These are phyloP conservation scores for Patagioenas fasciata DNA, from an alignment of 2,113 vertebrate genomes.

Conservation along the genomic window DNA sequence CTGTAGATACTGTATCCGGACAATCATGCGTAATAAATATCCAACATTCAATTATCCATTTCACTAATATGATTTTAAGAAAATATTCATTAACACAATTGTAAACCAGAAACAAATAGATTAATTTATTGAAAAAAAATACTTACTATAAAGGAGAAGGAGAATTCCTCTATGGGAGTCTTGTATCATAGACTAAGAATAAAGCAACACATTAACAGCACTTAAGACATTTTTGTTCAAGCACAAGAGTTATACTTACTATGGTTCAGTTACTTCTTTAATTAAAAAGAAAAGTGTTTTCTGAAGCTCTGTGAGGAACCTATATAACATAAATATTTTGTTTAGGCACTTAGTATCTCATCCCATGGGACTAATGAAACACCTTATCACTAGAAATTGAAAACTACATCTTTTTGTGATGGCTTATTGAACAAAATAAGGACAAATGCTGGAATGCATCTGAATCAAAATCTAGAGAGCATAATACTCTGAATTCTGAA, in stretches of 20 bases:
- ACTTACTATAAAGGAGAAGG: neutral
- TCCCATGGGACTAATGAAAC: neutral
- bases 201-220: neutral
- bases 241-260: neutral
- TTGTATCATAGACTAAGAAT: neutral
- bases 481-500: neutral
- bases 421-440: neutral
- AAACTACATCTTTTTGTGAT: neutral
- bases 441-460: neutral
- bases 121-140: neutral
- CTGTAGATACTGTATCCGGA: neutral
- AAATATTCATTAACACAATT: neutral
- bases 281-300: constrained; percentile 34
- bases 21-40: neutral
- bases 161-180: neutral
- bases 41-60: neutral
- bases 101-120: neutral
- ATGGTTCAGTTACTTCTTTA: neutral
- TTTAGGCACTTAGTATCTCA: neutral
- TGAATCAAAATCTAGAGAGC: neutral
- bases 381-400: neutral
- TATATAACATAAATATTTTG: neutral
- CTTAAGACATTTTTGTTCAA: neutral
- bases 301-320: neutral
- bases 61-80: neutral